Conservation (phyloP, 2,888 invertebrate species). For the Phragmatobia fuliginosa region DNA sequence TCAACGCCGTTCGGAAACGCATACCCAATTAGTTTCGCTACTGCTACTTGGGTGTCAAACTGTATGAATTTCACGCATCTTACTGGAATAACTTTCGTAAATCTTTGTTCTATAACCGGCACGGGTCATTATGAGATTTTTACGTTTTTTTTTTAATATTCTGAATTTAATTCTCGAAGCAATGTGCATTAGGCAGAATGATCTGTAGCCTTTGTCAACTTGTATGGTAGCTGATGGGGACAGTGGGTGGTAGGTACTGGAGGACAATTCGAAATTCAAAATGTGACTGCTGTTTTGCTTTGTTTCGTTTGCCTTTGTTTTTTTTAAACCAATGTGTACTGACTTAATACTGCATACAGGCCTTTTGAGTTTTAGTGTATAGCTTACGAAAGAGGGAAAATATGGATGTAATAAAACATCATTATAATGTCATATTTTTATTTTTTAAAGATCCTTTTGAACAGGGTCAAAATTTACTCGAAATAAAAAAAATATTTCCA, state of each 20-base stretch:
- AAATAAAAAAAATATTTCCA: too few species aligned
- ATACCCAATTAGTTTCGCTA: constrained; percentile 63
- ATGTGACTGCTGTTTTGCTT: constrained; percentile 22
- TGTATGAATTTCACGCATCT: constrained; percentile 74
- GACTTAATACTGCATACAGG: background rate
- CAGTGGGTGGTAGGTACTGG: constrained; percentile 37
- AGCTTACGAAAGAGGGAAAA: background rate
- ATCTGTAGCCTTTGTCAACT: constrained; percentile 41
- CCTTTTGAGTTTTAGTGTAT: background rate
- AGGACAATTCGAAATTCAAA: constrained; percentile 40
- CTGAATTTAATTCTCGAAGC: constrained; percentile 57
- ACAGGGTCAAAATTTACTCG: too few species aligned
- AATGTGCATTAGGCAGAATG: constrained; percentile 48
- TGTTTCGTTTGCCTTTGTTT: constrained; percentile 5
- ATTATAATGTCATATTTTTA: too few species aligned
- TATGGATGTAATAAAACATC: too few species aligned
- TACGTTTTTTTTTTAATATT: constrained; percentile 55
- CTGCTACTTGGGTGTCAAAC: constrained; percentile 76
- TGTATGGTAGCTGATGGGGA: constrained; percentile 46
- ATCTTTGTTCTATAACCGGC: constrained; percentile 61
- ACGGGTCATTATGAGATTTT: constrained; percentile 66
- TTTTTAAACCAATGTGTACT: constrained; percentile 13
- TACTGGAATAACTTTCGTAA: constrained; percentile 58
- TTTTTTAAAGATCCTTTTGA: too few species aligned
- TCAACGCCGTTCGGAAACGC: constrained; percentile 45